Evolutionary conservation across 30 jellyfish, hydroid and myxozoan genomes (phyloP), one percentile per base, ranked within the genome.

Genomic region (Aurelia aurita): DNA sequence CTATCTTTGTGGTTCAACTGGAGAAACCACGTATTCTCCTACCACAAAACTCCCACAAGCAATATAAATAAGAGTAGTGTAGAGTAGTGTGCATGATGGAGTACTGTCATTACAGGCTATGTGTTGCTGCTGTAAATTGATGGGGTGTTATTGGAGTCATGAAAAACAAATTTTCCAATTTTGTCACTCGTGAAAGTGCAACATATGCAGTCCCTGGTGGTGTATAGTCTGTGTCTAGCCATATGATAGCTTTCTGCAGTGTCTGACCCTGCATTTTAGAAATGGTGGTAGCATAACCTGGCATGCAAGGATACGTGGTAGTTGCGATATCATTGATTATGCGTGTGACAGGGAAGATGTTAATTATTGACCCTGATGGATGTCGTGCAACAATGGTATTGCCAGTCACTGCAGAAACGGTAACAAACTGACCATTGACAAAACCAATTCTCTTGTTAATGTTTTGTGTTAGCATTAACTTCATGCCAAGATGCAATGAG

Each of bases 1-100:
- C 47, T 79, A 79, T 27, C 1, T 79, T 11, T 46, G 82, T 9
- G 90, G 90, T 1, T 13, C 8, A 34, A 45, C 2, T 79, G 90
- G 90, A 1, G 12, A 16, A 49, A 51, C 3, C 90, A 79, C 26
- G 44, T 79, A 1, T 60, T 79, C 57, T 14, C 32, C 44, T 7
- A 64, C 11, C 29, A 61, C 19, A 3, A 18, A 74, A 14, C 49
- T 25, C 74, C 4, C 1, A 18, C 20, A 2, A 35, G 14, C 2
- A 79, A 79, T 60, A 74, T 79, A 9, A 2, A 32, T 1, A 31
- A n/a, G n/a, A n/a, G n/a, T n/a, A n/a, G n/a, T n/a, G n/a, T n/a
- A n/a, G n/a, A n/a, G n/a, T n/a, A n/a, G 61, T 49, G 12, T 49
- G 18, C 12, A 18, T 12, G 12, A 18, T 20, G 39, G 80, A 61